Percentiles rank a stretch among this genome's conserved stretches.
Conservation (phyloP, 2,888 invertebrate genomes). For the Barypeithes pellucidus region DNA sequence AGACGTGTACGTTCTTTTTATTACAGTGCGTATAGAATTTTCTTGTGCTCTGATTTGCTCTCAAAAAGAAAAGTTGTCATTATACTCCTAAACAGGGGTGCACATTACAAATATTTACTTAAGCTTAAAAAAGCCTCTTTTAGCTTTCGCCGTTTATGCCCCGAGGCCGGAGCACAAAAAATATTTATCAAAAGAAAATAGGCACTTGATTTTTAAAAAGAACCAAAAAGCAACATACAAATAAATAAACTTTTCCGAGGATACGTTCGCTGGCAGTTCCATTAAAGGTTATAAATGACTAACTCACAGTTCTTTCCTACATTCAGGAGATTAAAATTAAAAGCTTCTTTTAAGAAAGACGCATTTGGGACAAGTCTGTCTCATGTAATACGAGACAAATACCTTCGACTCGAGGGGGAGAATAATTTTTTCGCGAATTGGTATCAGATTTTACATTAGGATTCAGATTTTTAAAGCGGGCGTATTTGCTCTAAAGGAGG, state of each 20-base stretch:
- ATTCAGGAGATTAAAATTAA: slow-evolving; percentile 52
- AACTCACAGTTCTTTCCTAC: slow-evolving; percentile 45
- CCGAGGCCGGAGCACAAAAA: slow-evolving; percentile 4
- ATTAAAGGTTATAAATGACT: slow-evolving; percentile 55
- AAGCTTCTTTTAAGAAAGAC: slow-evolving; percentile 47
- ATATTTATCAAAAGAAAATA: slow-evolving; percentile 13
- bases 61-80: too few species aligned
- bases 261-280: slow-evolving; percentile 46
- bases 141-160: slow-evolving; percentile 5
- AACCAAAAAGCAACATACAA: slow-evolving; percentile 39
- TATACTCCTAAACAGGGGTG: not conserved
- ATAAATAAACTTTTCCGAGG: slow-evolving; percentile 45
- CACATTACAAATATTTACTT: slow-evolving; percentile 1
- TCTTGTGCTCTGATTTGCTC: too few species aligned
- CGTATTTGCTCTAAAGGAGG: slow-evolving; percentile 34
- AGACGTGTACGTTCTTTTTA: too few species aligned
- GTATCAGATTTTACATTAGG: slow-evolving; percentile 51
- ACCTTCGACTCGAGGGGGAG: slow-evolving; percentile 41
- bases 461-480: slow-evolving; percentile 43
- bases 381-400: slow-evolving; percentile 51
- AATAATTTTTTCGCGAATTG: slow-evolving; percentile 42
- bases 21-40: not conserved
- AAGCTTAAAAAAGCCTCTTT: not conserved
- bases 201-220: slow-evolving; percentile 27
- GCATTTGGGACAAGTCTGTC: slow-evolving; percentile 49